phyloP scores from a whole-genome alignment of 2,113 vertebrate species.

The Castor canadensis region DNA sequence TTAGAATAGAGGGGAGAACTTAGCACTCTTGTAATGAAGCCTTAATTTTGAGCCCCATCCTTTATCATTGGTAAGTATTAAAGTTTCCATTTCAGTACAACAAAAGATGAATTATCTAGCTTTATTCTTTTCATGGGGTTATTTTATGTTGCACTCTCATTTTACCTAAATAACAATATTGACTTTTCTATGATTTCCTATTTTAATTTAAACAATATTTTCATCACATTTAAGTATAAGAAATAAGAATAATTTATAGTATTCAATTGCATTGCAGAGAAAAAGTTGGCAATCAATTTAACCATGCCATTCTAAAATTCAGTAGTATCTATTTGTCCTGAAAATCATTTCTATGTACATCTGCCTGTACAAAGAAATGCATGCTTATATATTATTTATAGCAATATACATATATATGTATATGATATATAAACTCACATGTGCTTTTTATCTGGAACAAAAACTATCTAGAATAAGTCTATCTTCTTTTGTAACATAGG shows the following conservation, averaged over 20 bases:
- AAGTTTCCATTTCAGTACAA: slow-evolving; percentile 1
- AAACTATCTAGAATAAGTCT: neutral
- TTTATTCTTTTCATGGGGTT: neutral
- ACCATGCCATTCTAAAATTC: neutral
- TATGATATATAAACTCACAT: neutral
- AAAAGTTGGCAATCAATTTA: neutral
- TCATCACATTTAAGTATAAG: slow-evolving; percentile 7
- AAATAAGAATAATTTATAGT: slow-evolving; percentile 31
- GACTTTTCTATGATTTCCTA: slow-evolving; percentile 51
- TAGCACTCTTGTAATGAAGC: neutral
- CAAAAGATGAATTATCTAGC: neutral
- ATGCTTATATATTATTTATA: too few species aligned
- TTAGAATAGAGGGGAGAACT: neutral
- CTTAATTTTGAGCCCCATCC: neutral
- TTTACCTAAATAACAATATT: slow-evolving; percentile 37
- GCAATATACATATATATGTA: neutral
- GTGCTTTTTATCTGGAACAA: neutral
- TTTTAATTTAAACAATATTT: slow-evolving; percentile 60
- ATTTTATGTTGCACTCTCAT: neutral
- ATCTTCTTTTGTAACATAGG: neutral
- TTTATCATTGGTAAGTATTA: slow-evolving; percentile 16
- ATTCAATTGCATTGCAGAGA: neutral
- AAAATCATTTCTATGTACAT: neutral
- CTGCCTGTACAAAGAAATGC: neutral
- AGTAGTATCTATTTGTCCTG: neutral